Evolutionary conservation across 2,113 vertebrate species (phyloP), one percentile per base, ranked within the genome.

Genomic region (Rostratula benghalensis): DNA sequence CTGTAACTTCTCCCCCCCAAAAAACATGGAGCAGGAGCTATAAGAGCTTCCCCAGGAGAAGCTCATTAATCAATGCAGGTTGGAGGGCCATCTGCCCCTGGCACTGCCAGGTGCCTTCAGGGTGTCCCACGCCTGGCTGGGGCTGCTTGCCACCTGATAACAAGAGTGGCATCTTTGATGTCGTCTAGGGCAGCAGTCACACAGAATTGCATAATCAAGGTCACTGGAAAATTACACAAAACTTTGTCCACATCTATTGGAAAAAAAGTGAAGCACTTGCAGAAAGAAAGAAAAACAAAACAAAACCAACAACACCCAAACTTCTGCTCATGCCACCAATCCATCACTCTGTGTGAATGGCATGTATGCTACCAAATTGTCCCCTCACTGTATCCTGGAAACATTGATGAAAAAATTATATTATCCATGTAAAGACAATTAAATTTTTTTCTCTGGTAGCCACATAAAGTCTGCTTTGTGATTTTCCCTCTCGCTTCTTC

Each of bases 161-260:
- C 48, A 37, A 31, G 50, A 70, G 39, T 57, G 80, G 68, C 93
- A 95, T 89, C 96, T 97, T 94, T 97, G 81, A 91, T 96, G 94
- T 94, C 22, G 64, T 87, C 63, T 65, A 35, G 78, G 79, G 88
- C 93, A 95, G 92, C 68, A 95, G 93, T 91, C 93, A 56, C 67
- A 77, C n/a, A 61, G 39, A 82, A 65, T 97, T 97, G 96, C 93
- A 90, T 83, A 95, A 97, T 94, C 96, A 97, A 97, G 97, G 96
- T 87, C 89, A 56, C 77, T 96, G 96, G 97, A 98, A 97, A 98
- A 95, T 94, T 95, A 97, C 95, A 98, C 95, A 97, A 95, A 97
- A 96, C 83, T 65, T 97, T 97, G 95, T 78, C 95, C 97, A 25
- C 10, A 3, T 76, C 54, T 90, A 73, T 70, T 90, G 90, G 91